phyloP scores from a whole-genome alignment of 2,113 vertebrate genomes.

The Athene cunicularia region DNA sequence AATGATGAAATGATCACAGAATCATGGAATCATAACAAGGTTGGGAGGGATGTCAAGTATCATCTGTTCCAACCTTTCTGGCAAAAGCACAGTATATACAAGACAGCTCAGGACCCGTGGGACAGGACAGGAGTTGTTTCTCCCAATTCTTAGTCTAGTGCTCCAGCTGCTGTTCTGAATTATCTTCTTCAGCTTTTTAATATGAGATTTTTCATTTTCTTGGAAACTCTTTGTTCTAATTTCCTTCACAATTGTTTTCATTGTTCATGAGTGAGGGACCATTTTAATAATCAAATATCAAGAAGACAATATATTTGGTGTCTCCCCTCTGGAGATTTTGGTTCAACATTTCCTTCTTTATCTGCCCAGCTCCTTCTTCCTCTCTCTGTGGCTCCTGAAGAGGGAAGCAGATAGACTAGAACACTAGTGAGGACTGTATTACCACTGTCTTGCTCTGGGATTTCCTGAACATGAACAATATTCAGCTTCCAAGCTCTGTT shows the following conservation, averaged over 20 bases:
- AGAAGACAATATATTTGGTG: background rate
- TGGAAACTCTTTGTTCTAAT: background rate
- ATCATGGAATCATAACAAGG: no score
- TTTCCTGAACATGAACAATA: background rate
- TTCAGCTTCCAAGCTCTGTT: background rate
- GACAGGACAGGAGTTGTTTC: background rate
- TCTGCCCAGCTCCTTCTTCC: background rate
- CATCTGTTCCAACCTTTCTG: no score
- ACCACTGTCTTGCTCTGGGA: background rate
- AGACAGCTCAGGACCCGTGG: no score
- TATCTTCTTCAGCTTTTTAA: background rate
- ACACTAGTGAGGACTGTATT: background rate
- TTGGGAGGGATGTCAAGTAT: no score
- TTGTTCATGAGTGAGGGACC: background rate
- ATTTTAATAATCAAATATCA: background rate
- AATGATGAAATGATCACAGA: background rate
- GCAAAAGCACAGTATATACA: no score
- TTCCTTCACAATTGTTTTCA: background rate
- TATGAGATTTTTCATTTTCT: background rate
- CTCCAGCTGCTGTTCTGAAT: background rate
- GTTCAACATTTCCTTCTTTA: background rate
- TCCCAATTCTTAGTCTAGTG: background rate
- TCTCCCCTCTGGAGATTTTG: background rate
- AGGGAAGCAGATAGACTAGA: background rate
- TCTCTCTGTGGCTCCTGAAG: background rate